A percentile compares a stretch with the other conserved stretches of the same genome.
phyloP scores from a whole-genome alignment of 2,113 vertebrate species.

The Spea multiplicata region DNA sequence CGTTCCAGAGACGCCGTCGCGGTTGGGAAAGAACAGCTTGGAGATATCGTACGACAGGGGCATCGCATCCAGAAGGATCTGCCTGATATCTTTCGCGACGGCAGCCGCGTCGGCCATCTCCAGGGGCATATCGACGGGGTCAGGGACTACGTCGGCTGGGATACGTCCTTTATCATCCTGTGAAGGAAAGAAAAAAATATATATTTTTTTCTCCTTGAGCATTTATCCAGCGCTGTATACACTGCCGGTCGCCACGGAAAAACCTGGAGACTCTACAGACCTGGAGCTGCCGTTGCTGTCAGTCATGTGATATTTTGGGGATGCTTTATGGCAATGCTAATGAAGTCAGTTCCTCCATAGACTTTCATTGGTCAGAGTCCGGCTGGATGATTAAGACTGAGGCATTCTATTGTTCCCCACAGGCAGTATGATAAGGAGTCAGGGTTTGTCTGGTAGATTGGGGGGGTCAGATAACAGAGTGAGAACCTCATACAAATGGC shows the following conservation, averaged over 20 bases:
- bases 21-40: constrained; percentile 59
- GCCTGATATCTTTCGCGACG: constrained; percentile 83
- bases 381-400: too few relatives aligned
- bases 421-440: too few relatives aligned
- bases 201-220: too few relatives aligned
- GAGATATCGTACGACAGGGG: constrained; percentile 70
- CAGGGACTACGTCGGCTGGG: constrained; percentile 87
- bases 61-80: constrained; percentile 75
- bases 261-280: background rate
- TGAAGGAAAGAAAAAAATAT: background rate
- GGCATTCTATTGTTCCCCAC: too few relatives aligned
- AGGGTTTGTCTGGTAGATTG: too few relatives aligned
- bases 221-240: too few relatives aligned
- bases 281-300: too few relatives aligned
- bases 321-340: too few relatives aligned
- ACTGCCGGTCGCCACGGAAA: background rate
- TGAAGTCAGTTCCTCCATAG: background rate
- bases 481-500: too few relatives aligned
- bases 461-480: too few relatives aligned
- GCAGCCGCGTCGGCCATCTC: constrained; percentile 91
- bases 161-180: constrained; percentile 90
- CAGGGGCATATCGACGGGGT: constrained; percentile 89
- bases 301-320: too few relatives aligned
- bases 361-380: too few relatives aligned
- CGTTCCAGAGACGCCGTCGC: constrained; percentile 64